A percentile compares a stretch with the other conserved stretches of the same genome.
Evolutionary conservation across 2,888 invertebrate genomes (phyloP).

Genomic region (Andrena minutula): DNA sequence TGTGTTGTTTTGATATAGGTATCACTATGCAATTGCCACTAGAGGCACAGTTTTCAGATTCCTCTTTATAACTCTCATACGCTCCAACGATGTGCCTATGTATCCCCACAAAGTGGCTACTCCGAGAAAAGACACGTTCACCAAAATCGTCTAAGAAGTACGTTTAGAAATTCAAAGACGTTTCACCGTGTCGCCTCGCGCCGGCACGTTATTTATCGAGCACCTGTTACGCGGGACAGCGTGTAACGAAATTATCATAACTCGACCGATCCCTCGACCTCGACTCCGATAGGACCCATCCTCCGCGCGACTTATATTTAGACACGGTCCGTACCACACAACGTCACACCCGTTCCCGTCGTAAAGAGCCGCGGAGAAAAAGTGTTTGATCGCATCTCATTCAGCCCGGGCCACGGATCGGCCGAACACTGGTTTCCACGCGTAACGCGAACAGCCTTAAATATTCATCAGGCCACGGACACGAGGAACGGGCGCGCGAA

Average conservation of each 20-base stretch:
- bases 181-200: slow-evolving; percentile 18
- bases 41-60: no score
- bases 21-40: no score
- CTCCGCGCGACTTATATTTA: slow-evolving; percentile 30
- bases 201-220: slow-evolving; percentile 45
- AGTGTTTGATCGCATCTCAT: slow-evolving; percentile 14
- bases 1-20: no score
- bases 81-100: no score
- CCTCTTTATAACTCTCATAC: no score
- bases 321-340: background rate
- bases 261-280: slow-evolving; percentile 40
- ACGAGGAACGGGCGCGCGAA: background rate
- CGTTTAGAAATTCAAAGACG: slow-evolving; percentile 6
- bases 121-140: background rate
- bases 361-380: background rate
- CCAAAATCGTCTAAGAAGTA: background rate
- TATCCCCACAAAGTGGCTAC: background rate
- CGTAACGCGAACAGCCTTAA: slow-evolving; percentile 21
- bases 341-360: background rate
- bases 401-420: slow-evolving; percentile 7
- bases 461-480: slow-evolving; percentile 40
- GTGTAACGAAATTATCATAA: slow-evolving; percentile 33
- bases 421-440: background rate
- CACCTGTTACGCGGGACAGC: slow-evolving; percentile 38
- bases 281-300: slow-evolving; percentile 9